Conservation (phyloP, 2,888 invertebrate genomes). For the Parapristionchus giblindavisi region DNA sequence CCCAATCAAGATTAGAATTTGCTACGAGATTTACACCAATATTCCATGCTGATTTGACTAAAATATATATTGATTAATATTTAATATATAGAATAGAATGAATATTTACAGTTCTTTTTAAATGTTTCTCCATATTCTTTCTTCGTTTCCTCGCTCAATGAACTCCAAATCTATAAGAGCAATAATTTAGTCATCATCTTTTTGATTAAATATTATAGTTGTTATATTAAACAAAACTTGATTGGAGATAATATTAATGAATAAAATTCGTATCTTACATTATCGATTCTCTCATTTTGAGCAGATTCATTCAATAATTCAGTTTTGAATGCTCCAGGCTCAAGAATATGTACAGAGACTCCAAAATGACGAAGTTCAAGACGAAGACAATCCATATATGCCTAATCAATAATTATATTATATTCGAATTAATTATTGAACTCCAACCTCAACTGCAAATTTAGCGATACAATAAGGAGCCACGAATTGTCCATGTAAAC, state of each 20-base stretch:
- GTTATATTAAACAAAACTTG: no score
- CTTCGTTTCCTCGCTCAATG: conserved; percentile 50
- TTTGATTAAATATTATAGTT: not conserved
- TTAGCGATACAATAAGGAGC: conserved; percentile 64
- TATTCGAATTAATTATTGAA: no score
- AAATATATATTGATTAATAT: conserved; percentile 29
- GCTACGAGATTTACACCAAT: conserved; percentile 58
- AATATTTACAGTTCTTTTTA: conserved; percentile 60
- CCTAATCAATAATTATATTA: no score
- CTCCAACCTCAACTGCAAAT: conserved; percentile 57
- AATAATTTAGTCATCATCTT: not conserved
- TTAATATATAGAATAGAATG: not conserved
- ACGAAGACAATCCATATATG: conserved; percentile 62
- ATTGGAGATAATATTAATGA: no score
- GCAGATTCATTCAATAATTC: conserved; percentile 58
- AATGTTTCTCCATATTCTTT: conserved; percentile 68
- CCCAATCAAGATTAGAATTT: conserved; percentile 58
- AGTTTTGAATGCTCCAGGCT: conserved; percentile 67
- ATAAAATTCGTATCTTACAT: no score
- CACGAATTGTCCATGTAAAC: conserved; percentile 67
- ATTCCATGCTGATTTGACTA: conserved; percentile 57
- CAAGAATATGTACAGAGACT: conserved; percentile 59
- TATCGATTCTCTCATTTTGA: conserved; percentile 55
- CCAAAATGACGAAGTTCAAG: conserved; percentile 59
- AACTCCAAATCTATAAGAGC: conserved; percentile 53